Evolutionary conservation across 1,140 invertebrate genomes (phyloP).

Genomic region (Spodoptera litura): DNA sequence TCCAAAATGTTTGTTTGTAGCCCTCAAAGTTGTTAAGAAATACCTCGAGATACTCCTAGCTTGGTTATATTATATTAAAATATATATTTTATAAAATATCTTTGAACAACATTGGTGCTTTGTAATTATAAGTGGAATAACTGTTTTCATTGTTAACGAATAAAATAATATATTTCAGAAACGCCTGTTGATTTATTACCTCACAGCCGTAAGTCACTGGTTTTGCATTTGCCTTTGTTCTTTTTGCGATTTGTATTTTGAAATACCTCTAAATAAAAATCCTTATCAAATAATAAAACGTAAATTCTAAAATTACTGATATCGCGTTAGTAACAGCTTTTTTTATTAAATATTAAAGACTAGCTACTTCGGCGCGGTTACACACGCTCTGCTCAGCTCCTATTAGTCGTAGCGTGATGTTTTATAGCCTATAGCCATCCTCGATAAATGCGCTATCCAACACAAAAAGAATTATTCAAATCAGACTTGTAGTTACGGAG

Average conservation of each 20-base stretch:
- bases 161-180: slow-evolving; percentile 44
- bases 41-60: slow-evolving; percentile 33
- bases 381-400: no score
- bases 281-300: neutral
- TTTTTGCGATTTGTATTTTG: neutral
- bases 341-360: no score
- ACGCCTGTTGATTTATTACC: slow-evolving; percentile 19
- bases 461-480: no score
- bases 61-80: slow-evolving; percentile 1
- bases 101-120: slow-evolving; percentile 32
- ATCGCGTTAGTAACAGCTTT: no score
- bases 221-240: neutral
- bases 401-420: no score
- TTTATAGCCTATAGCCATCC: no score
- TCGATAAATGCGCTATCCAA: no score
- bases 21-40: slow-evolving; percentile 26
- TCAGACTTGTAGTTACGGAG: no score
- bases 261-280: neutral
- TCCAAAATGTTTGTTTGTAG: neutral
- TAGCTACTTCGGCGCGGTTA: no score
- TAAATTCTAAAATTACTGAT: no score
- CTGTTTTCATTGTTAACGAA: slow-evolving; percentile 51
- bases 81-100: slow-evolving; percentile 21
- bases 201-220: neutral
- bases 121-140: slow-evolving; percentile 34